Evolutionary conservation across 2,888 invertebrate genomes (phyloP), one percentile per base, ranked within the genome.

Genomic region (Eupeodes luniger): DNA sequence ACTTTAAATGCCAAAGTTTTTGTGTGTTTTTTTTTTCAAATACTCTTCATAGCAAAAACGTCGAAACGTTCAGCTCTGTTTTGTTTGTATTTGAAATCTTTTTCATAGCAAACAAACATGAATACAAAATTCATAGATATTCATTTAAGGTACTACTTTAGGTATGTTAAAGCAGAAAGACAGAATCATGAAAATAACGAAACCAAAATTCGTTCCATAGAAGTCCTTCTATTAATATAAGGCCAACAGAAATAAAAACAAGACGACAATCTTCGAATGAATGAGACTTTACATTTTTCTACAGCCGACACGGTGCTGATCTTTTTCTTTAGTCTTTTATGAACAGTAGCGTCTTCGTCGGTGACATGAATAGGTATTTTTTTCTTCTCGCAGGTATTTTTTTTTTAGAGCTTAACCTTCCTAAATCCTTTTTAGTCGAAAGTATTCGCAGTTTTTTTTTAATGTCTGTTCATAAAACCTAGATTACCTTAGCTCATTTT

Each of bases 11-110:
- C 14, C 12, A 11, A 16, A 55, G n/a, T 57, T 10, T 62, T 27
- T 27, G 19, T 19, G 1, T n/a, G n/a, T 27, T 3, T 27, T 27
- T 27, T 27, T 27, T 57, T 80, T 80, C 77, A 81, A 81, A 76
- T 81, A 59, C 16, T 49, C 61, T 16, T 64, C 34, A 7, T 2
- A 34, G 34, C 19, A 49, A 4, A 59, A 55, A 34, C 59, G 34
- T 81, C 12, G 34, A 27, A 27, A 27, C 27, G 1, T 57, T 81
- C 85, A 81, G 81, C 81, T 85, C 76, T 76, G 76, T 59, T 19
- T 34, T 34, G 2, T 40, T 40, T 40, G 5, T 2, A 3, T 40
- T 40, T 40, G 6, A 40, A 40, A 40, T 2, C 27, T 27, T 27
- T 27, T 27, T 27, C 27, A 40, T 7, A 40, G 9, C 40, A 40